These are phyloP conservation scores for Larimichthys polyactis DNA, from an alignment of 2,113 vertebrate species.

Conservation along the genomic window DNA sequence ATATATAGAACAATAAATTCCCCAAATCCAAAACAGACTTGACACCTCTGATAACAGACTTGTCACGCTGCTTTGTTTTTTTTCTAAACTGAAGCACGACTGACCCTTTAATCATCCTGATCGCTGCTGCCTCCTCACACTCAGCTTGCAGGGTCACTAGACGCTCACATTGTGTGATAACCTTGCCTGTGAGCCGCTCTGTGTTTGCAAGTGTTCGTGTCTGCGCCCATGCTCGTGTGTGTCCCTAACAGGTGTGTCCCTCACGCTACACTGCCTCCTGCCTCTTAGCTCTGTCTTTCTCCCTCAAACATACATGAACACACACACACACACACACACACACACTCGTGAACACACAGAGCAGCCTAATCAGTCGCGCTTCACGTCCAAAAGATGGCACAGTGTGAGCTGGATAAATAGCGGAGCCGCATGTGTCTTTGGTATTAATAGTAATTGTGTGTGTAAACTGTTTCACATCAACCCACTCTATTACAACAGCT, in stretches of 20 bases:
- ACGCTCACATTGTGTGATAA: background rate
- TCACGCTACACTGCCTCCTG: conserved; percentile 79
- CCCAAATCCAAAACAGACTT: background rate
- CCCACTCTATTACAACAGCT: conserved; percentile 81
- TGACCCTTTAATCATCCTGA: conserved; percentile 13
- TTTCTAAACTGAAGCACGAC: background rate
- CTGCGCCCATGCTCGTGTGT: conserved; percentile 27
- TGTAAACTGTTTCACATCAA: conserved; percentile 85
- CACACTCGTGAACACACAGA: conserved; percentile 32
- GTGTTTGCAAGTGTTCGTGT: conserved; percentile 13
- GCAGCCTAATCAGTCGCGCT: conserved; percentile 83
- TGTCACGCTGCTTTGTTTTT: background rate
- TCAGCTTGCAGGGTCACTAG: conserved; percentile 5
- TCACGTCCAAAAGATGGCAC: conserved; percentile 75
- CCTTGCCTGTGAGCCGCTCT: conserved; percentile 8
- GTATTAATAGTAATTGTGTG: conserved; percentile 88
- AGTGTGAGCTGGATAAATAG: conserved; percentile 73
- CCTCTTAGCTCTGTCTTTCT: conserved; percentile 43
- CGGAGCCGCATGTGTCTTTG: conserved; percentile 79
- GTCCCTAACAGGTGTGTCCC: conserved; percentile 84
- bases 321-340: conserved; percentile 45
- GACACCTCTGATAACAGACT: background rate
- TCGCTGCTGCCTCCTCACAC: conserved; percentile 9
- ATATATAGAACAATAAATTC: background rate
- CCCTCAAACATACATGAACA: conserved; percentile 32